Base-by-base conservation (phyloP, 1,140 invertebrate genomes). In the Heterodera schachtii region DNA sequence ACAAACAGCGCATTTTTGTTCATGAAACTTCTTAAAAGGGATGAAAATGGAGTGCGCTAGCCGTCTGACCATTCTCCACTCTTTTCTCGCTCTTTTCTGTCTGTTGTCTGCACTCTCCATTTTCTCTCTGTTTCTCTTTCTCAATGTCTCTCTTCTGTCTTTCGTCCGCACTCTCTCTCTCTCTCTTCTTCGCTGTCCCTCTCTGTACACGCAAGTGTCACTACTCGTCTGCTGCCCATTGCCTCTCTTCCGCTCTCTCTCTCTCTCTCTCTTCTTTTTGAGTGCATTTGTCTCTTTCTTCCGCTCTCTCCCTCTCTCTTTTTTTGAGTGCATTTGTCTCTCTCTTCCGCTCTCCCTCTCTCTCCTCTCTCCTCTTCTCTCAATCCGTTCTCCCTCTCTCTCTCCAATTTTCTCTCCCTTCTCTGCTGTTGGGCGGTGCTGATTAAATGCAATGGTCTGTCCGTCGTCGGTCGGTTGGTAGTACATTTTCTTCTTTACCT, bases 311-410 rank as follows among this genome's bases (percentile, higher is more conserved):
- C 3, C 49, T 31, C 31, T 31, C 49, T 52, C 11, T 8, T 2
- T 52, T 52, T 60, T 60, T 60, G 3, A 60, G 57, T 79, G 13
- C 74, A 66, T 79, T 78, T 79, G 21, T 76, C 13, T 81, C 52
- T 81, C 41, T n/a, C n/a, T n/a, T n/a, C n/a, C n/a, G n/a, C n/a
- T n/a, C n/a, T 21, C 1, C 41, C 64, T 11, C 71, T 77, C 1
- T 31, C 41, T 19, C 73, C 76, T 41, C 13, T 67, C 7, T 80
- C 11, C 4, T 49, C 9, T 49, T 6, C 19, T 80, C 21, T 47
- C n/a, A n/a, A n/a, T 44, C 78, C 52, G 71, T 2, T 6, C 6
- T 52, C 11, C 49, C 49, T 52, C 49, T 52, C 49, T 49, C 9
- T 52, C 11, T 52, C 49, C 31, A 0, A 31, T 1, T 31, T 31